Percentiles rank a stretch among this genome's conserved stretches.
These are phyloP conservation scores for Corythoichthys intestinalis DNA, from an alignment of 2,113 vertebrate species.

Conservation along the genomic window DNA sequence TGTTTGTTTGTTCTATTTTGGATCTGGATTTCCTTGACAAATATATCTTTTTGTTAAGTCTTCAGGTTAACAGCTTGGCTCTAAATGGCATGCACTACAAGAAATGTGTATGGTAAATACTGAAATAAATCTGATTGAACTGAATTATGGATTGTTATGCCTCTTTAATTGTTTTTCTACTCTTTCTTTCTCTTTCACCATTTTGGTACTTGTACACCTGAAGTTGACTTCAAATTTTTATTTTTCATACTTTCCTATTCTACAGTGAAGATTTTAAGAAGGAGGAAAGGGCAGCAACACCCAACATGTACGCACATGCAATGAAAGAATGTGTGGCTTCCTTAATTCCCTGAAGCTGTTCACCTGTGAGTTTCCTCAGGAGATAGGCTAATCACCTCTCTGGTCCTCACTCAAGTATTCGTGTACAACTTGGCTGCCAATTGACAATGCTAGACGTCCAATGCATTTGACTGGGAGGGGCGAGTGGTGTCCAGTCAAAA, in stretches of 20 bases:
- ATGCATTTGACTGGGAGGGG: neutral
- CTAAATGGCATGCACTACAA: slow-evolving; percentile 38
- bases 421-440: neutral
- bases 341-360: slow-evolving; percentile 3
- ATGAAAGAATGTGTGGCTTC: neutral
- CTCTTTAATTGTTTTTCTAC: neutral
- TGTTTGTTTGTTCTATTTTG: neutral
- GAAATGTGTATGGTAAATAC: slow-evolving; percentile 41
- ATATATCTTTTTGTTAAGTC: neutral
- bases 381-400: neutral
- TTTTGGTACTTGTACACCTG: neutral
- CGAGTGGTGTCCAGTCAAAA: no score
- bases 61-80: slow-evolving; percentile 33
- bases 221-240: no score
- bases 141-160: slow-evolving; percentile 17
- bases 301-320: neutral
- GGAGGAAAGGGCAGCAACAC: neutral
- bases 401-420: neutral
- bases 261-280: neutral
- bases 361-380: neutral
- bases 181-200: neutral
- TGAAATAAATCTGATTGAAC: slow-evolving; percentile 54
- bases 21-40: slow-evolving; percentile 22
- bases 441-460: neutral
- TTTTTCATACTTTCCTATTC: no score